Evolutionary conservation across 2,113 vertebrate genomes (phyloP).

Genomic region (Ptyas mucosa): DNA sequence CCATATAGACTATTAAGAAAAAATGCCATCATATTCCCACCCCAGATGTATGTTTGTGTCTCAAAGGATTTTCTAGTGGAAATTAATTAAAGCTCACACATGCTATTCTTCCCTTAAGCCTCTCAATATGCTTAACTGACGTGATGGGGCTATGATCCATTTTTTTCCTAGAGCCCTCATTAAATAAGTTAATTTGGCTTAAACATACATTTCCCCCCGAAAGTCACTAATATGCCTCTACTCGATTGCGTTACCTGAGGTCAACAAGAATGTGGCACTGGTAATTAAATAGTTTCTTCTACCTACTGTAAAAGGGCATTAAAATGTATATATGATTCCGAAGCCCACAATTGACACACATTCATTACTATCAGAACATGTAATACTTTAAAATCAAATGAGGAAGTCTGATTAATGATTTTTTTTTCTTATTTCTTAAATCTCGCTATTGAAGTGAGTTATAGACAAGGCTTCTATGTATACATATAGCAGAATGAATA

Average conservation of each 20-base stretch:
- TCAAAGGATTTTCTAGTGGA: conserved; percentile 51
- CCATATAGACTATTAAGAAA: neutral
- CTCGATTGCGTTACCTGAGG: conserved; percentile 51
- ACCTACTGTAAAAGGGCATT: conserved; percentile 26
- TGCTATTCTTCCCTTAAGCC: conserved; percentile 57
- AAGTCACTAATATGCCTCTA: conserved; percentile 50
- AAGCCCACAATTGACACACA: neutral
- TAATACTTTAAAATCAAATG: neutral
- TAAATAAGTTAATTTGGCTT: conserved; percentile 64
- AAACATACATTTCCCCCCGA: conserved; percentile 43
- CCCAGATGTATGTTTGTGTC: conserved; percentile 32
- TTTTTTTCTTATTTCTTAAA: neutral
- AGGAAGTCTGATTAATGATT: neutral
- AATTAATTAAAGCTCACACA: conserved; percentile 66
- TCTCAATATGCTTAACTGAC: conserved; percentile 50
- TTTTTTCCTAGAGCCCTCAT: conserved; percentile 54
- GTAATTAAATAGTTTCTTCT: conserved; percentile 53
- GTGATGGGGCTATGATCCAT: conserved; percentile 32
- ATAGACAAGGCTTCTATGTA: too few relatives aligned
- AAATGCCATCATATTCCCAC: conserved; percentile 26
- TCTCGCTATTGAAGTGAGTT: neutral
- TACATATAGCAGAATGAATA: neutral
- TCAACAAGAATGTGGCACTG: conserved; percentile 1
- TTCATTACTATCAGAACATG: neutral
- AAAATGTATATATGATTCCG: neutral